These are phyloP conservation scores for Lasioglossum calceatum DNA, from an alignment of 2,888 invertebrate species.

Conservation along the genomic window DNA sequence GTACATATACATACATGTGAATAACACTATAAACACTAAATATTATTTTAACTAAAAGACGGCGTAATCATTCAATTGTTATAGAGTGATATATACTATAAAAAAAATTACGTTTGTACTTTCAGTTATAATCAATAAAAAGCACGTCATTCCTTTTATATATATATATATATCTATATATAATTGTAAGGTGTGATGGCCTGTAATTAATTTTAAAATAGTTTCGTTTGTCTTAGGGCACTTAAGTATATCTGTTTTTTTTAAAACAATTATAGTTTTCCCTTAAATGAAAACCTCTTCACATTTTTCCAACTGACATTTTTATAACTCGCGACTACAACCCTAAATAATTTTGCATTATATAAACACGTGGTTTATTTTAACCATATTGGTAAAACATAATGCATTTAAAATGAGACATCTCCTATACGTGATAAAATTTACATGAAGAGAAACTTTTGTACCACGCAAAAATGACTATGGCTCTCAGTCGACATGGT, in stretches of 20 bases:
- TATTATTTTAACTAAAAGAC: constrained; percentile 38
- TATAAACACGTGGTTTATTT: constrained; percentile 11
- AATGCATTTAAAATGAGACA: constrained; percentile 23
- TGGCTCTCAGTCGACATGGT: constrained; percentile 28
- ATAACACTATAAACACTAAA: constrained; percentile 24
- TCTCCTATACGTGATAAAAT: constrained; percentile 18
- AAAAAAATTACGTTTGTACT: constrained; percentile 35
- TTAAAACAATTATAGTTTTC: constrained; percentile 12
- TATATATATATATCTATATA: not conserved
- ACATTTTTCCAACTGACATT: not conserved
- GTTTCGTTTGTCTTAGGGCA: constrained; percentile 7
- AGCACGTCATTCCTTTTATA: constrained; percentile 25
- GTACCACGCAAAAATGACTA: constrained; percentile 19
- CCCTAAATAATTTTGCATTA: constrained; percentile 11
- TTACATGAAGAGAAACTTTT: constrained; percentile 22
- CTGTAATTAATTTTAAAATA: constrained; percentile 19
- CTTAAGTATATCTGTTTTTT: not conserved
- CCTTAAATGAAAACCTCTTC: not conserved
- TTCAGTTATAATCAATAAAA: constrained; percentile 32
- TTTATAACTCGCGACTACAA: constrained; percentile 11
- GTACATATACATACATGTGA: not conserved
- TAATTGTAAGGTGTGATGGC: constrained; percentile 30
- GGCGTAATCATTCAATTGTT: constrained; percentile 29
- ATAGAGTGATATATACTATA: constrained; percentile 21
- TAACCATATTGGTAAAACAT: not conserved